Evolutionary conservation across 2,113 vertebrate species (phyloP).

Genomic region (Plotosus lineatus): DNA sequence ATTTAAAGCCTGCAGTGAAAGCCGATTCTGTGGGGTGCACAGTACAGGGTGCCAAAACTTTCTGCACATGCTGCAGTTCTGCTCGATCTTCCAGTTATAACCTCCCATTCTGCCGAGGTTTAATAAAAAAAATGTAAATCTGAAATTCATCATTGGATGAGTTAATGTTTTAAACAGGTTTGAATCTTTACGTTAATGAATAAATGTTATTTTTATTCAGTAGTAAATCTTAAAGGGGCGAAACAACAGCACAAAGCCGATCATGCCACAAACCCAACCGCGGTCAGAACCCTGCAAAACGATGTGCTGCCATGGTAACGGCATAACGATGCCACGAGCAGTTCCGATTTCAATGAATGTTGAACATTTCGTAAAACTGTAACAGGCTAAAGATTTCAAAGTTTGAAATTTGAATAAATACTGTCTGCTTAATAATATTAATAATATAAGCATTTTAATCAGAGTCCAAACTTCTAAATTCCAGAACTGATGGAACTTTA

Average conservation of each 20-base stretch:
- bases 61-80: neutral
- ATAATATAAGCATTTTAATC: neutral
- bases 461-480: neutral
- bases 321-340: neutral
- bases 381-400: neutral
- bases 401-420: neutral
- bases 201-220: neutral
- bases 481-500: neutral
- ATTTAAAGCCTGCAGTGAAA: neutral
- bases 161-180: neutral
- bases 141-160: neutral
- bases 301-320: neutral
- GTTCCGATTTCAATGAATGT: too few species aligned
- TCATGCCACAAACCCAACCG: too few species aligned
- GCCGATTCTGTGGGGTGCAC: neutral
- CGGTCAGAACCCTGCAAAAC: neutral
- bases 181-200: too few species aligned
- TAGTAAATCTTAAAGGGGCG: neutral
- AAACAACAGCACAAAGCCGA: neutral
- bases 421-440: too few species aligned
- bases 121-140: neutral
- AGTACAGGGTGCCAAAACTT: constrained; percentile 5
- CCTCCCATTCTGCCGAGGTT: too few species aligned
- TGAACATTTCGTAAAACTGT: neutral
- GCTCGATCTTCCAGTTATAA: neutral